Evolutionary conservation across 2,113 vertebrate species (phyloP).

Genomic region (Mus pahari): DNA sequence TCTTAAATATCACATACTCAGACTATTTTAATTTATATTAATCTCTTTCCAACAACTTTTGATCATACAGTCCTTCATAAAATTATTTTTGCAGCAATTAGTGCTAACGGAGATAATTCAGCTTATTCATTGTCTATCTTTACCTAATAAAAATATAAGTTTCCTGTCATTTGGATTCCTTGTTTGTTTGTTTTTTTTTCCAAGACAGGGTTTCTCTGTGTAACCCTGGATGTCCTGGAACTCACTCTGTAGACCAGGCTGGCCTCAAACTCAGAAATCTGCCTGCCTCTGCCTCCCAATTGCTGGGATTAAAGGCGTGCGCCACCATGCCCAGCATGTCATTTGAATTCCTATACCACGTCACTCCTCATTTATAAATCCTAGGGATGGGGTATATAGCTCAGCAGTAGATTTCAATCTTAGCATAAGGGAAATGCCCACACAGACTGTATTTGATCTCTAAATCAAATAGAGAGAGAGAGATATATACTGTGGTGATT

Average conservation of each 20-base stretch:
- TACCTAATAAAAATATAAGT: not conserved
- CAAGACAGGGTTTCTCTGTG: too few relatives aligned
- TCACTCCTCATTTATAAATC: not conserved
- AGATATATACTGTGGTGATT: not conserved
- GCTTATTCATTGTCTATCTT: not conserved
- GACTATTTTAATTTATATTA: not conserved
- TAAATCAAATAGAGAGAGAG: not conserved
- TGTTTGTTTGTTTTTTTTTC: too few relatives aligned
- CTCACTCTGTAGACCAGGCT: too few relatives aligned
- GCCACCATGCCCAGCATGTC: too few relatives aligned
- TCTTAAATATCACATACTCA: not conserved
- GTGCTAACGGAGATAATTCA: not conserved
- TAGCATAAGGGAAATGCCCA: not conserved
- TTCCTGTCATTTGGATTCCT: not conserved
- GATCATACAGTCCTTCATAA: not conserved
- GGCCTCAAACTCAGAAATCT: too few relatives aligned
- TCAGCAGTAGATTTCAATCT: not conserved
- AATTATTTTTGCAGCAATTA: not conserved
- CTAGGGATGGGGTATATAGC: too few relatives aligned
- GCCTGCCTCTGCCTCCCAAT: too few relatives aligned
- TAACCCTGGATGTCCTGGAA: too few relatives aligned
- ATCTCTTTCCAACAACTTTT: not conserved
- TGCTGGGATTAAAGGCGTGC: too few relatives aligned
- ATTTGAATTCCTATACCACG: not conserved
- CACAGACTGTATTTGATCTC: not conserved